Evolutionary conservation across 35 echinoderm and acorn worm species (phyloP), one percentile per base, ranked within the genome.

Genomic region (Ptychodera flava): DNA sequence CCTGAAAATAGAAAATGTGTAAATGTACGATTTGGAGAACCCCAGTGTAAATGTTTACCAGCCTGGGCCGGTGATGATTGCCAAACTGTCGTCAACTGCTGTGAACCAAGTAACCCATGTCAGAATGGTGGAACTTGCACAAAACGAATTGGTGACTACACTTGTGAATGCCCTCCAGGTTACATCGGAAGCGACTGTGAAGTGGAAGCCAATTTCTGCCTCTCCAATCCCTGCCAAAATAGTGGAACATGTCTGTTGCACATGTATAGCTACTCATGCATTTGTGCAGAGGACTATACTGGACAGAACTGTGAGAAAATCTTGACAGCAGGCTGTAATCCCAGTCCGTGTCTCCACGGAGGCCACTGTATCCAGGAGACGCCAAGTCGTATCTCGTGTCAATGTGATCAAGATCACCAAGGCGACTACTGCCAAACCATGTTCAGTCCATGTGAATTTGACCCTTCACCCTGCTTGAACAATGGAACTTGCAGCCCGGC

Each of bases 101-200:
- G 85, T 86, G n/a, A n/a, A n/a, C n/a, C 45, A 10, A 86, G 53
- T 77, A 32, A 77, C 0, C 85, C 85, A 12, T 86, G 85, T 86
- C 85, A 86, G 78, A 86, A 86, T 16, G 85, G 53, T 16, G 85
- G 85, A 29, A 78, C n/a, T 28, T 92, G 91, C 78, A 36, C 80
- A 34, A 83, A 92, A 32, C 37, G 36, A 16, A 80, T 88, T 34
- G 88, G 88, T 30, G 36, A 31, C 27, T 92, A 88, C 35, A 37
- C 83, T 45, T 92, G 90, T 82, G 33, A 80, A 31, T 92, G 90
- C 31, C 33, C n/a, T n/a, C n/a, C n/a, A n/a, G n/a, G n/a, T n/a
- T n/a, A n/a, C n/a, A n/a, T n/a, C n/a, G n/a, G n/a, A n/a, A n/a
- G n/a, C n/a, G n/a, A n/a, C 85, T 86, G 85, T 35, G 85, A 33